A percentile compares a stretch with the other conserved stretches of the same genome.
Conservation (phyloP, 2,888 invertebrate genomes). For the Agriopis marginaria region DNA sequence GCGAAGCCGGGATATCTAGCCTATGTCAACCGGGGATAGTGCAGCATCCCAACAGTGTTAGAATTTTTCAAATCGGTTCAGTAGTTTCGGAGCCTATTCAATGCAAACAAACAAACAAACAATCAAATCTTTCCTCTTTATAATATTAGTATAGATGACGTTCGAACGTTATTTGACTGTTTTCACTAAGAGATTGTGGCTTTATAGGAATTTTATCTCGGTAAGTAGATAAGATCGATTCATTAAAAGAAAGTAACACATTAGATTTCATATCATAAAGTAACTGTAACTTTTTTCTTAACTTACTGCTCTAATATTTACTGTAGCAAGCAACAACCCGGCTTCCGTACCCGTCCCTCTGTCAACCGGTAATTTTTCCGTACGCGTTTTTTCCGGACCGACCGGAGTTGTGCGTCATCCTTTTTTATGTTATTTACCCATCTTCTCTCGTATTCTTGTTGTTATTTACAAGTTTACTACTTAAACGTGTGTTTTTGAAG, state of each 20-base stretch:
- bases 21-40: too few relatives aligned
- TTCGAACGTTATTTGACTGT: too few relatives aligned
- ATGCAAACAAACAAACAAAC: too few relatives aligned
- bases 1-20: too few relatives aligned
- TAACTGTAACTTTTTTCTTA: background rate
- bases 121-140: too few relatives aligned
- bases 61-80: too few relatives aligned
- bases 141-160: too few relatives aligned
- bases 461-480: slow-evolving; percentile 28
- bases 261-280: background rate
- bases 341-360: slow-evolving; percentile 38
- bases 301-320: slow-evolving; percentile 11
- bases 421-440: slow-evolving; percentile 35
- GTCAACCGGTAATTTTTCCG: slow-evolving; percentile 46
- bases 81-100: too few relatives aligned
- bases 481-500: slow-evolving; percentile 11
- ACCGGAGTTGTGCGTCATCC: slow-evolving; percentile 23
- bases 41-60: too few relatives aligned
- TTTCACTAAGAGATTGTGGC: too few relatives aligned
- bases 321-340: slow-evolving; percentile 13
- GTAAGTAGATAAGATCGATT: background rate
- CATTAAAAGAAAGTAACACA: background rate
- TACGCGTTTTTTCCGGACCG: slow-evolving; percentile 39
- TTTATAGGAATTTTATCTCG: too few relatives aligned
- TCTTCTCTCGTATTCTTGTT: slow-evolving; percentile 31